A percentile compares a stretch with the other conserved stretches of the same genome.
Conservation (phyloP, 2,888 invertebrate species). For the Caradrina kadenii region DNA sequence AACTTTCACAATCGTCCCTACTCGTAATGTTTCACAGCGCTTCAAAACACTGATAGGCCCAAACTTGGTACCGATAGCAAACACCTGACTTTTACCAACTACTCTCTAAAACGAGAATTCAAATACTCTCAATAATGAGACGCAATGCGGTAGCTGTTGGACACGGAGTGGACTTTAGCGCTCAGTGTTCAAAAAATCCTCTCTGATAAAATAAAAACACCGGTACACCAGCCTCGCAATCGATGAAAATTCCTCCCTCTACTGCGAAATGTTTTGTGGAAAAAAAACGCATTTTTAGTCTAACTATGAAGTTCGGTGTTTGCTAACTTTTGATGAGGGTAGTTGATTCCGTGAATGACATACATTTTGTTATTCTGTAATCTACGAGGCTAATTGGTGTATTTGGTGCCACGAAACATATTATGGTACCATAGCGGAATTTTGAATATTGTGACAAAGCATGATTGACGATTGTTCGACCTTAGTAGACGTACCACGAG, state of each 20-base stretch:
- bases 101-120: slow-evolving; percentile 67
- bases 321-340: slow-evolving; percentile 20
- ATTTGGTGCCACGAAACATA: not conserved
- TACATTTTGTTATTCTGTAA: not conserved
- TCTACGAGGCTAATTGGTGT: not conserved
- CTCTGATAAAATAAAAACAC: slow-evolving; percentile 37
- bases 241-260: slow-evolving; percentile 27
- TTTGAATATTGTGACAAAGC: not conserved
- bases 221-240: slow-evolving; percentile 25
- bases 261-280: slow-evolving; percentile 2
- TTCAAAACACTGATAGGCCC: slow-evolving; percentile 49
- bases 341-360: not conserved
- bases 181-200: slow-evolving; percentile 43
- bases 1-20: slow-evolving; percentile 42
- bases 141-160: slow-evolving; percentile 75
- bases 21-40: slow-evolving; percentile 43
- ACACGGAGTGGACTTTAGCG: slow-evolving; percentile 26
- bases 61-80: slow-evolving; percentile 58
- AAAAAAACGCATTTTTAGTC: slow-evolving; percentile 3
- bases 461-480: not conserved
- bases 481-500: not conserved
- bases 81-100: slow-evolving; percentile 63
- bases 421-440: not conserved
- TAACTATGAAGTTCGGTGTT: slow-evolving; percentile 11
- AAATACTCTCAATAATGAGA: slow-evolving; percentile 72